These are phyloP conservation scores for Diadromus collaris DNA, from an alignment of 2,888 invertebrate species.

Conservation along the genomic window DNA sequence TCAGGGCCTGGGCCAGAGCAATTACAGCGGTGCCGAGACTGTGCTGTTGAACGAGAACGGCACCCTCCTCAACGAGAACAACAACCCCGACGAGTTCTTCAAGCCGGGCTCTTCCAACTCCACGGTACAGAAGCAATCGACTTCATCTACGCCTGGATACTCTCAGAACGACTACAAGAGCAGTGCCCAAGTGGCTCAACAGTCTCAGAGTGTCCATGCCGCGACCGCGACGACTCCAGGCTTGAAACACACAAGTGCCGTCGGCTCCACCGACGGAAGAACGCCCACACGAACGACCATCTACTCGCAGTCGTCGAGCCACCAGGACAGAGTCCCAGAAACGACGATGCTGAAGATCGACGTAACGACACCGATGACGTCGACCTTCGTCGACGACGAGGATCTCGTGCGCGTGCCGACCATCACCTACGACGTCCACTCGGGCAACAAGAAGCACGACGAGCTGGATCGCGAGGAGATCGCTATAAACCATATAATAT, in stretches of 20 bases:
- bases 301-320: slow-evolving; percentile 7
- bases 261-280: slow-evolving; percentile 41
- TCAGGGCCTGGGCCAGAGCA: slow-evolving; percentile 73
- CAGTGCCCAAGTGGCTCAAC: slow-evolving; percentile 11
- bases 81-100: slow-evolving; percentile 79
- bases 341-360: slow-evolving; percentile 79
- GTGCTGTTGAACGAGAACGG: slow-evolving; percentile 80
- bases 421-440: slow-evolving; percentile 73
- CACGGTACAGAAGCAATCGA: background rate
- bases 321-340: slow-evolving; percentile 48
- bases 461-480: slow-evolving; percentile 76
- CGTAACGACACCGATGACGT: slow-evolving; percentile 74
- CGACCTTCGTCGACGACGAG: slow-evolving; percentile 69
- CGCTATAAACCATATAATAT: slow-evolving; percentile 80
- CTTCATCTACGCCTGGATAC: slow-evolving; percentile 22
- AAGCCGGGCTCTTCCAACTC: slow-evolving; percentile 63
- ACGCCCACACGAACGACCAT: slow-evolving; percentile 54
- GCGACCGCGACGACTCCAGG: slow-evolving; percentile 44
- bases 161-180: slow-evolving; percentile 14
- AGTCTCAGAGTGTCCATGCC: slow-evolving; percentile 38
- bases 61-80: slow-evolving; percentile 74
- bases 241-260: slow-evolving; percentile 55
- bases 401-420: slow-evolving; percentile 79
- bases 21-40: slow-evolving; percentile 77
- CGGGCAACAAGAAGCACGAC: slow-evolving; percentile 76